phyloP scores from a whole-genome alignment of 2,888 invertebrate genomes.

The Branchipolynoe longqiensis region DNA sequence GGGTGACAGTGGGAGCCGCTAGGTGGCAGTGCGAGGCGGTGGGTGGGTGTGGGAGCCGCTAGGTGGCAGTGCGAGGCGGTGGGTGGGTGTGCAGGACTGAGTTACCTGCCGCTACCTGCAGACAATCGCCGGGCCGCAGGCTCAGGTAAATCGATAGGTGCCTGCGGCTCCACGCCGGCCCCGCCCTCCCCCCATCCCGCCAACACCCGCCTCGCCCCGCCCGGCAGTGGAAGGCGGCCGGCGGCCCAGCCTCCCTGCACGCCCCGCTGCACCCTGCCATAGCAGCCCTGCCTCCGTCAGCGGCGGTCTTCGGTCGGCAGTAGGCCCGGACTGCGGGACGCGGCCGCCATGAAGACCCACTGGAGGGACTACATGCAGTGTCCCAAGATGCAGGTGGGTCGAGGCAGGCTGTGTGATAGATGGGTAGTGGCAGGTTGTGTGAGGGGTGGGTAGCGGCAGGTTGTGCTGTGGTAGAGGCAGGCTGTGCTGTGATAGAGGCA shows the following conservation, averaged over 20 bases:
- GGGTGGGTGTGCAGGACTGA: background rate
- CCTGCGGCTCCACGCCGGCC: background rate
- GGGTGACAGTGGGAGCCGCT: background rate
- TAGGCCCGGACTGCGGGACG: too few species aligned
- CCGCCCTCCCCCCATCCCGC: constrained; percentile 8
- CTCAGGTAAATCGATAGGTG: constrained; percentile 10
- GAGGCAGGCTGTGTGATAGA: background rate
- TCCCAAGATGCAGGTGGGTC: constrained; percentile 9
- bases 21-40: background rate
- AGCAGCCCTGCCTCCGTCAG: background rate
- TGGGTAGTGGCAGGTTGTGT: background rate
- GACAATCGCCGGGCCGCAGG: too few species aligned
- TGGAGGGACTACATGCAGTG: background rate
- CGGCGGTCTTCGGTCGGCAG: background rate
- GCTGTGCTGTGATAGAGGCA: too few species aligned
- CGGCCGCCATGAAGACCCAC: background rate
- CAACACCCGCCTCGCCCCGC: background rate
- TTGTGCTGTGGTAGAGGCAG: too few species aligned
- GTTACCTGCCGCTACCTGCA: background rate
- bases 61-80: background rate
- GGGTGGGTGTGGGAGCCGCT: background rate
- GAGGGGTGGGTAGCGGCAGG: background rate
- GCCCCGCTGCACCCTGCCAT: background rate
- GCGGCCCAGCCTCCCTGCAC: background rate
- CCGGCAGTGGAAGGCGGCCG: background rate